Conservation (phyloP, 2,113 vertebrate genomes). For the Cephalophus harveyi region DNA sequence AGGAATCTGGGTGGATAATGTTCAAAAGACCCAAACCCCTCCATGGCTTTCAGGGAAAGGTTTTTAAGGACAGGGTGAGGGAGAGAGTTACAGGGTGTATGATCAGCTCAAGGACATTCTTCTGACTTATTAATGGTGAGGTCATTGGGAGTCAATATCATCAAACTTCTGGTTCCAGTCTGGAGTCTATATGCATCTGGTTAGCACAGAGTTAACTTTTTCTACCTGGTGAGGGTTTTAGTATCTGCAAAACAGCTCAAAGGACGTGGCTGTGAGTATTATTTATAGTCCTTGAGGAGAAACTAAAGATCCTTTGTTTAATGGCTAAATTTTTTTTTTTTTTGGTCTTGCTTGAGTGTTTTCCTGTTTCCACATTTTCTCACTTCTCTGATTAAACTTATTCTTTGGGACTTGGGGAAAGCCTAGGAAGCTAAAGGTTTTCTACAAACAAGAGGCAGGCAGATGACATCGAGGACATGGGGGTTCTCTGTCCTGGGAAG, state of each 20-base stretch:
- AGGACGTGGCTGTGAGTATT: neutral
- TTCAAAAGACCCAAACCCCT: neutral
- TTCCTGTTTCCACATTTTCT: neutral
- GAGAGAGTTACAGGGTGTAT: neutral
- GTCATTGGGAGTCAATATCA: neutral
- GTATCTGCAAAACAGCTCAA: neutral
- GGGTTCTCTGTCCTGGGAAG: neutral
- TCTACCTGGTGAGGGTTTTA: neutral
- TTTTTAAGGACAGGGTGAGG: neutral
- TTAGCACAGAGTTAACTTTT: neutral
- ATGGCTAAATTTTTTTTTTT: neutral
- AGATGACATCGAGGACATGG: neutral
- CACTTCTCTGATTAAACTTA: neutral
- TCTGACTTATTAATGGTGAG: neutral
- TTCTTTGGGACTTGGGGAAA: neutral
- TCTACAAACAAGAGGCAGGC: neutral
- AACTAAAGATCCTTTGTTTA: neutral
- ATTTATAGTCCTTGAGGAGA: neutral
- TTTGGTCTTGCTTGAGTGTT: neutral
- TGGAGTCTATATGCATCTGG: neutral
- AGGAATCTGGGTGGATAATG: neutral
- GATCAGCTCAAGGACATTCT: neutral
- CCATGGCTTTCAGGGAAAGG: neutral
- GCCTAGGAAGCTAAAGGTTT: neutral
- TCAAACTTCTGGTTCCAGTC: neutral